Evolutionary conservation across 2,113 vertebrate genomes (phyloP).

Genomic region (Plotosus lineatus): DNA sequence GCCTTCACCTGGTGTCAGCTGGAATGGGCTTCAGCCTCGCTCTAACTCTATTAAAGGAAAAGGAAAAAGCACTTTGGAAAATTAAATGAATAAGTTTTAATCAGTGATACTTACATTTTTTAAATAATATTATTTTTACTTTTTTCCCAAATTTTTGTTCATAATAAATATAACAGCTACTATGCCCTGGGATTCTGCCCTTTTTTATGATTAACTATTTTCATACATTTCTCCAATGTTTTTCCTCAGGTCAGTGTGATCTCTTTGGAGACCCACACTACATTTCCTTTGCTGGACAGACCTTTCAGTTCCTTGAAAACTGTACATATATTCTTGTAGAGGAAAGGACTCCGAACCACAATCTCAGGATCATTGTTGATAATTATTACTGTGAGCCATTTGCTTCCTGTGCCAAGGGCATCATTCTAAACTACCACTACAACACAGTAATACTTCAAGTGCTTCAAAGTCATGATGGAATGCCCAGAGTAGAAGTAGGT

Average conservation of each 20-base stretch:
- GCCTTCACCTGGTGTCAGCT: too few species aligned
- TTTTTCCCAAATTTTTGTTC: background rate
- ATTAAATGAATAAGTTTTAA: too few species aligned
- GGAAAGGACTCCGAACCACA: slow-evolving; percentile 58
- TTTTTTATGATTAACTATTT: background rate
- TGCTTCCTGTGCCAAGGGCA: slow-evolving; percentile 63
- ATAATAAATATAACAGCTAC: background rate
- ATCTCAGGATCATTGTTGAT: slow-evolving; percentile 69
- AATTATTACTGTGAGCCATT: slow-evolving; percentile 58
- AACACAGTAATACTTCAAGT: slow-evolving; percentile 58
- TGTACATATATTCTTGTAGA: slow-evolving; percentile 72
- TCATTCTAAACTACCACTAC: slow-evolving; percentile 64
- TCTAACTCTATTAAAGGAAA: too few species aligned
- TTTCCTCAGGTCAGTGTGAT: slow-evolving; percentile 67
- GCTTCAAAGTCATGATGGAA: background rate
- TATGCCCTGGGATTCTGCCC: background rate
- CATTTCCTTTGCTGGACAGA: slow-evolving; percentile 63
- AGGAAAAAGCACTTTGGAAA: too few species aligned
- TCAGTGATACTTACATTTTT: background rate
- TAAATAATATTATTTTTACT: background rate
- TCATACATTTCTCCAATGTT: background rate
- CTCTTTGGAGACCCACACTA: slow-evolving; percentile 76
- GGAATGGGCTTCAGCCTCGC: too few species aligned
- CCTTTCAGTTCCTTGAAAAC: slow-evolving; percentile 62
- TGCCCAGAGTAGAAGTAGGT: slow-evolving; percentile 57